Evolutionary conservation across 2,797 vertebrate genomes (phyloP), one percentile per base, ranked within the genome.

Genomic region (Sebastes steindachneri): DNA sequence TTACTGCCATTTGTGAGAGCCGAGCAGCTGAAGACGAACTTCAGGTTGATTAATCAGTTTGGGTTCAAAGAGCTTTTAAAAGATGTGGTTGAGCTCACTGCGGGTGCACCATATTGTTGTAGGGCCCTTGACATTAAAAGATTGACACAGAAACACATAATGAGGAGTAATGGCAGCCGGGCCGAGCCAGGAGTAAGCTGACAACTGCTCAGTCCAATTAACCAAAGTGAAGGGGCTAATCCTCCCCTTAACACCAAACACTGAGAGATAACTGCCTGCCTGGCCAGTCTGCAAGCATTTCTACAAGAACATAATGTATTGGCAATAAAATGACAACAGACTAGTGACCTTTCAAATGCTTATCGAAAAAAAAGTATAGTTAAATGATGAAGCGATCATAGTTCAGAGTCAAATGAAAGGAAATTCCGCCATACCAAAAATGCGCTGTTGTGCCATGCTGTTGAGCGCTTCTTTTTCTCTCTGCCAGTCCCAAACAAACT

Each of bases 141-240:
- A 77, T 7, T 28, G 57, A 75, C 53, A 58, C 45, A 72, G 54
- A 75, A 58, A 75, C 55, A 45, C 41, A 59, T 75, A 70, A 80
- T 64, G 51, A 82, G 67, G 55, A 72, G 41, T 67, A 53, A 73
- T 14, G 53, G 66, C 51, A 74, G 67, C 55, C 68, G 57, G 63
- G 60, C 45, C 5, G 6, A 64, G 59, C 68, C 60, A 79, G 55
- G 23, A 35, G 60, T 23, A 74, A 68, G 66, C 62, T 54, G 55
- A 74, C 59, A 81, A 75, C 82, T 59, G 75, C 72, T 81, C 71
- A 59, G 64, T 51, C 59, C 75, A 79, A 80, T 86, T 77, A 83
- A 66, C 48, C 55, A 59, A 64, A 70, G 45, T 78, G 57, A 87
- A 82, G 75, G 72, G 62, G 33, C 69, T 77, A 80, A 77, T 82